Conservation (phyloP, 2,113 vertebrate genomes). For the Plecotus auritus region DNA sequence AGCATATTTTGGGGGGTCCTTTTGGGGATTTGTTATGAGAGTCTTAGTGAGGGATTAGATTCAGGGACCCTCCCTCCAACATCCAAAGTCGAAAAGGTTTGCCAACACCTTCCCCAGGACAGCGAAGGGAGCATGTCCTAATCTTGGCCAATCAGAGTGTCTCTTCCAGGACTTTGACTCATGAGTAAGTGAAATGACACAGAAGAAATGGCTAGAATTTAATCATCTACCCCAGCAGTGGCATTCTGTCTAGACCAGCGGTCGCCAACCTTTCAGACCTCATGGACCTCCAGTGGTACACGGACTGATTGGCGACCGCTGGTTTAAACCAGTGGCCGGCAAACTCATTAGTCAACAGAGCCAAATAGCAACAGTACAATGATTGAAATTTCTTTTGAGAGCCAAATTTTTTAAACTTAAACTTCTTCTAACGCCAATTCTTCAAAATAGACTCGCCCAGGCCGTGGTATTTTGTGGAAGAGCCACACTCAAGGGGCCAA, state of each 20-base stretch:
- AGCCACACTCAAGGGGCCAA: too few relatives aligned
- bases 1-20: neutral
- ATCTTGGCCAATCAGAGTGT: neutral
- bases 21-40: neutral
- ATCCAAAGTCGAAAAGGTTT: neutral
- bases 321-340: neutral
- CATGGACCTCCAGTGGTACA: too few relatives aligned
- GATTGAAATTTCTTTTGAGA: too few relatives aligned
- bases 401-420: too few relatives aligned
- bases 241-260: neutral
- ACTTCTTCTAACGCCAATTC: too few relatives aligned
- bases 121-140: neutral
- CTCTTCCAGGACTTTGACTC: neutral
- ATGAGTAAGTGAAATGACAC: neutral
- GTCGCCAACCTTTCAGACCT: too few relatives aligned
- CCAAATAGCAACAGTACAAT: too few relatives aligned
- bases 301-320: too few relatives aligned
- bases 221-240: neutral
- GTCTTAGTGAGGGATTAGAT: neutral
- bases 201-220: neutral
- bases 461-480: too few relatives aligned
- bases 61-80: neutral
- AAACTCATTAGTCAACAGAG: too few relatives aligned
- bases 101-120: neutral
- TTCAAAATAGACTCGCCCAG: too few relatives aligned